Evolutionary conservation across 1,140 invertebrate species (phyloP).

Genomic region (Hypsibius dujardini): DNA sequence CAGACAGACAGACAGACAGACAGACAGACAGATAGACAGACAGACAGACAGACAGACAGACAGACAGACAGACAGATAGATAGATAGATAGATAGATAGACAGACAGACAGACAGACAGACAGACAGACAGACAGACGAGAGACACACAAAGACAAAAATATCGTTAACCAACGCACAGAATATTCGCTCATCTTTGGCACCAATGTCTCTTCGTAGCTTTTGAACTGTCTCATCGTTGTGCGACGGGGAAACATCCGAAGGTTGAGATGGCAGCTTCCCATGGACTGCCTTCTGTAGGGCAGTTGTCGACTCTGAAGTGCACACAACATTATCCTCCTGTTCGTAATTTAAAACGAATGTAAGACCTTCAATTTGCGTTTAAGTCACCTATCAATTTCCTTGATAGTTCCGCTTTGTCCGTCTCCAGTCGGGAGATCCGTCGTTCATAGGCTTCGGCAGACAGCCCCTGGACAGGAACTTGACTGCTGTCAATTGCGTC

Average conservation of each 20-base stretch:
- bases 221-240: slow-evolving; percentile 13
- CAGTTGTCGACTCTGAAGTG: slow-evolving; percentile 5
- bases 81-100: no score
- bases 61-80: no score
- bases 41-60: no score
- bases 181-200: not conserved
- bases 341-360: no score
- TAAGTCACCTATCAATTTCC: slow-evolving; percentile 39
- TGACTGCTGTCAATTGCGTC: slow-evolving; percentile 17
- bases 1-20: no score
- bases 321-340: no score
- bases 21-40: no score
- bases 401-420: slow-evolving; percentile 46
- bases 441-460: slow-evolving; percentile 37
- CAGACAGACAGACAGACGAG: no score
- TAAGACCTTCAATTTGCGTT: slow-evolving; percentile 1
- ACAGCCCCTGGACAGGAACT: slow-evolving; percentile 42
- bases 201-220: slow-evolving; percentile 18
- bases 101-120: no score
- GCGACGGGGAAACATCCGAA: not conserved
- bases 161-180: not conserved
- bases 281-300: slow-evolving; percentile 27
- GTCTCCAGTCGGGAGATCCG: slow-evolving; percentile 44
- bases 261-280: slow-evolving; percentile 18
- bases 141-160: not conserved